These are phyloP conservation scores for Scrobipalpa atriplicella DNA, from an alignment of 2,888 invertebrate genomes.

Conservation along the genomic window DNA sequence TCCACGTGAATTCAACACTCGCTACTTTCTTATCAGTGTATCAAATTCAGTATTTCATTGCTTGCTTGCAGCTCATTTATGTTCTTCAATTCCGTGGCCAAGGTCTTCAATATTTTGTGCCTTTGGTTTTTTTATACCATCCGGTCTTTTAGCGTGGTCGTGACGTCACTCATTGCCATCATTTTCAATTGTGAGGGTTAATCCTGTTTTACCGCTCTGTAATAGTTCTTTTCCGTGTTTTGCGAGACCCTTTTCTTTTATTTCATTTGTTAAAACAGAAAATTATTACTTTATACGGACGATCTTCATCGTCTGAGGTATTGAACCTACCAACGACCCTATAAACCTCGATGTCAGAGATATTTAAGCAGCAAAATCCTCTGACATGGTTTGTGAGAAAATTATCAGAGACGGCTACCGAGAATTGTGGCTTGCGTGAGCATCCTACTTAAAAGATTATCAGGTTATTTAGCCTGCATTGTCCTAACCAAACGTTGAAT, in stretches of 20 bases:
- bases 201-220: slow-evolving; percentile 8
- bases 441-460: too few species aligned
- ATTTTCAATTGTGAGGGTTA: slow-evolving; percentile 16
- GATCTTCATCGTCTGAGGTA: too few species aligned
- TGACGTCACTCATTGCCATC: slow-evolving; percentile 17
- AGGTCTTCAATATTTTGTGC: background rate
- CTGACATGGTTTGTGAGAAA: too few species aligned
- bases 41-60: slow-evolving; percentile 19
- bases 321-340: too few species aligned
- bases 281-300: too few species aligned
- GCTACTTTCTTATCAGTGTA: slow-evolving; percentile 18
- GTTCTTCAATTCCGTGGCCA: slow-evolving; percentile 13
- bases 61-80: background rate
- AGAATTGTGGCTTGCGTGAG: too few species aligned
- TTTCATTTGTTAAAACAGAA: too few species aligned
- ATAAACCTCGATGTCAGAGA: too few species aligned
- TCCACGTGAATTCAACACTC: slow-evolving; percentile 25
- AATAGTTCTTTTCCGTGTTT: background rate
- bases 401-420: too few species aligned
- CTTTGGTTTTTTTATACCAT: background rate
- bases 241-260: background rate
- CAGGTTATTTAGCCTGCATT: too few species aligned
- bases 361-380: too few species aligned
- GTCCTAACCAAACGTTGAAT: too few species aligned
- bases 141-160: background rate